Base-by-base conservation (phyloP, 2,888 invertebrate genomes). In the Megaustenia siamemsis region DNA sequence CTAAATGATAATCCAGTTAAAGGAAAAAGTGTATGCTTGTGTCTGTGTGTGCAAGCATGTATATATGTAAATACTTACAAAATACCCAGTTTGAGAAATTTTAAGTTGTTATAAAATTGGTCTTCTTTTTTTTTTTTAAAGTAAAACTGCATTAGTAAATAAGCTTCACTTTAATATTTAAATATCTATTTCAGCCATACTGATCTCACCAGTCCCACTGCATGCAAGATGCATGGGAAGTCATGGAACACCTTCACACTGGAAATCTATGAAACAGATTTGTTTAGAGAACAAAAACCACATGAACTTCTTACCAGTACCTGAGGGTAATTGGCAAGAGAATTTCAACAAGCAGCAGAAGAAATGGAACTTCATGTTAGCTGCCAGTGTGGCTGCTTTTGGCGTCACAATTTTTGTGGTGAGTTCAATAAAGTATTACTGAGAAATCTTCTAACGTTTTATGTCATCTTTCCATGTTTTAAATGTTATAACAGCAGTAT, bases 271-370 rank as follows among this genome's bases (percentile, higher is more conserved):
- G 38, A 86, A 84, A 68, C 86, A 90, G 53, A 75, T 89, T 32
- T 84, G 75, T 32, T 45, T 80, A 69, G 87, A 87, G 68, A 76
- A 87, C 71, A 87, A 87, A 28, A 71, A 81, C 5, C 85, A 88
- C 45, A 88, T 91, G 88, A 87, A 91, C 81, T 77, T 85, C 80
- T 45, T 89, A 63, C 91, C 92, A 6, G 89, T 90, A 2, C 92
- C 92, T 24, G 80, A 86, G 18, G 91, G 91, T 12, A 88, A 89
- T 3, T 92, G 91, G 91, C 88, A 90, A 76, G 90, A 90, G 69
- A 43, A 88, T 73, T 88, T 90, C 86, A 83, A 86, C 79, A 88
- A 88, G 49, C 82, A 84, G 12, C 89, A 90, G 49, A 40, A 73
- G 69, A 90, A 86, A 53, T 88, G 86, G 80, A 92, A 92, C 85